These are phyloP conservation scores for Pentamera pediparva DNA, from an alignment of 53 echinoderm and acorn worm genomes.

Conservation along the genomic window DNA sequence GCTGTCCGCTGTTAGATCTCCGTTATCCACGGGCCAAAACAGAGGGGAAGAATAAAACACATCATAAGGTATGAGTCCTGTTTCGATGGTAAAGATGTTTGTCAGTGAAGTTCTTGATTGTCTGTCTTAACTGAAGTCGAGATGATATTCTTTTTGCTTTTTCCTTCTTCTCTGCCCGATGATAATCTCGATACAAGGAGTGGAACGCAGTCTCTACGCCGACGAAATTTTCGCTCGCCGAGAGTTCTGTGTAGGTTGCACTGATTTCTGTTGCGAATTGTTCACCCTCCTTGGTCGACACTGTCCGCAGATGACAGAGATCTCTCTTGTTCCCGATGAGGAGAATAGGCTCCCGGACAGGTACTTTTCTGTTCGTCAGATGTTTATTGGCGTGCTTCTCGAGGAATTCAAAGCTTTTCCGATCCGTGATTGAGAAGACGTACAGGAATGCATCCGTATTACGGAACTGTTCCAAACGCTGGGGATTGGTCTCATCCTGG, in stretches of 20 bases:
- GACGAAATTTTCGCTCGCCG: slow-evolving; percentile 69
- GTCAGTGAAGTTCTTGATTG: slow-evolving; percentile 94
- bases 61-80: slow-evolving; percentile 84
- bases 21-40: too few relatives aligned
- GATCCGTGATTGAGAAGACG: slow-evolving; percentile 80
- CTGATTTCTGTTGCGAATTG: slow-evolving; percentile 78
- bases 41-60: too few relatives aligned
- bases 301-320: slow-evolving; percentile 72
- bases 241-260: slow-evolving; percentile 70
- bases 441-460: slow-evolving; percentile 66
- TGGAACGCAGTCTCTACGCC: slow-evolving; percentile 77
- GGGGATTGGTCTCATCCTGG: slow-evolving; percentile 72
- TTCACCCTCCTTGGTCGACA: slow-evolving; percentile 66
- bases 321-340: slow-evolving; percentile 88
- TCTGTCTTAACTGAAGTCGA: slow-evolving; percentile 77
- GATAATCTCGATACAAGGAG: slow-evolving; percentile 78
- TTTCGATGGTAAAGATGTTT: slow-evolving; percentile 76
- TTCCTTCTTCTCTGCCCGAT: slow-evolving; percentile 76
- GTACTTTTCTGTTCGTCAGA: slow-evolving; percentile 37
- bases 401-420: slow-evolving; percentile 66
- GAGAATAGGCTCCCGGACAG: slow-evolving; percentile 65
- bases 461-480: slow-evolving; percentile 71
- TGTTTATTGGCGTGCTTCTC: slow-evolving; percentile 1
- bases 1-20: too few relatives aligned
- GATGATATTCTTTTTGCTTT: slow-evolving; percentile 93